Conservation (phyloP, 1,140 invertebrate species). For the Ganaspis sp. region DNA sequence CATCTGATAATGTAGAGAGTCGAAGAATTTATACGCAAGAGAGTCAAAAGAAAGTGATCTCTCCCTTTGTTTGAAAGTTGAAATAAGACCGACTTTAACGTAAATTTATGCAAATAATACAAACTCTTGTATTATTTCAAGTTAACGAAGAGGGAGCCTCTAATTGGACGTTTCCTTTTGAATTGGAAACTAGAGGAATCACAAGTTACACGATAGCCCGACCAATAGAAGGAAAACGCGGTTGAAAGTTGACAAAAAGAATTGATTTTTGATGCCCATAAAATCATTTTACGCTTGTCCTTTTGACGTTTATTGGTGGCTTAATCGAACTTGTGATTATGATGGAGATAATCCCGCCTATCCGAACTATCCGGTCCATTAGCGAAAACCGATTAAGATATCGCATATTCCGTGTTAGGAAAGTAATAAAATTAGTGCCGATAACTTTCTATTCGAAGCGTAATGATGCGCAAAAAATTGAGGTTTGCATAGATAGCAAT, state of each 20-base stretch:
- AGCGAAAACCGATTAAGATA: slow-evolving; percentile 40
- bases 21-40: background rate
- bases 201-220: background rate
- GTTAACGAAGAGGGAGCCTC: slow-evolving; percentile 42
- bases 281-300: background rate
- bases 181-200: slow-evolving; percentile 36
- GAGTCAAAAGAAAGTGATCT: background rate
- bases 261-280: background rate
- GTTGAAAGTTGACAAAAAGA: background rate
- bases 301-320: slow-evolving; percentile 35
- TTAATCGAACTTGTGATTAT: slow-evolving; percentile 43
- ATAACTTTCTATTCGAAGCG: background rate
- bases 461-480: slow-evolving; percentile 2
- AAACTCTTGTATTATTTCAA: slow-evolving; percentile 28
- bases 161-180: slow-evolving; percentile 52
- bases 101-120: slow-evolving; percentile 53
- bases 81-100: slow-evolving; percentile 48
- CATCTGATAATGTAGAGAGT: background rate
- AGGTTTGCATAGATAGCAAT: background rate
- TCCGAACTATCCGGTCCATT: slow-evolving; percentile 5
- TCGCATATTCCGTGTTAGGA: slow-evolving; percentile 11
- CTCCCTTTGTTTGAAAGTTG: slow-evolving; percentile 2
- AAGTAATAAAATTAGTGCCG: background rate
- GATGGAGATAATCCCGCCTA: slow-evolving; percentile 35
- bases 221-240: background rate